A percentile compares a stretch with the other conserved stretches of the same genome.
These are phyloP conservation scores for Pseudomyrmex pallidus DNA, from an alignment of 1,140 invertebrate species.

Conservation along the genomic window DNA sequence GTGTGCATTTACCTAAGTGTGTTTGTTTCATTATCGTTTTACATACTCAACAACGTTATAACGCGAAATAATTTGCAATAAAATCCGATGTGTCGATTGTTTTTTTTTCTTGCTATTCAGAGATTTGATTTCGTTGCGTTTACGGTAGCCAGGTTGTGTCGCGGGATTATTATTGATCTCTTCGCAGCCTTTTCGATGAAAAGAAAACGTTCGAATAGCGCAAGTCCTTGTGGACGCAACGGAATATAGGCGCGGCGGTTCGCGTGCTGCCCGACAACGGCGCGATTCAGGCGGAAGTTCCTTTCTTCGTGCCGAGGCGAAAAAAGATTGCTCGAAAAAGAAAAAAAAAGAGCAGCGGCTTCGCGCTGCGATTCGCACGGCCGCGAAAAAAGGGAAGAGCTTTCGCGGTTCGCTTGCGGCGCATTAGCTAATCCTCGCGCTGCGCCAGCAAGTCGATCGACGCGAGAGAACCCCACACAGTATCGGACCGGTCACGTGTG, in stretches of 20 bases:
- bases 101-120: background rate
- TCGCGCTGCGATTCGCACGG: slow-evolving; percentile 50
- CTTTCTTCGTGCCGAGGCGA: slow-evolving; percentile 2
- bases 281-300: slow-evolving; percentile 48
- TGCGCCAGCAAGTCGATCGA: slow-evolving; percentile 34
- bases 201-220: slow-evolving; percentile 21
- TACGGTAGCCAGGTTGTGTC: background rate
- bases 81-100: background rate
- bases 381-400: slow-evolving; percentile 55
- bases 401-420: slow-evolving; percentile 64
- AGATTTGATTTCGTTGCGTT: background rate
- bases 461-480: slow-evolving; percentile 19
- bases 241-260: slow-evolving; percentile 15
- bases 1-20: slow-evolving; percentile 15
- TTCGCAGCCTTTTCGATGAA: background rate
- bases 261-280: slow-evolving; percentile 19
- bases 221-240: background rate
- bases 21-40: background rate
- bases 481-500: slow-evolving; percentile 19
- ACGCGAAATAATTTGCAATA: slow-evolving; percentile 12
- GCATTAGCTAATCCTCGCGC: slow-evolving; percentile 62
- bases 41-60: slow-evolving; percentile 4
- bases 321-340: slow-evolving; percentile 19
- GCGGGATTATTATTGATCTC: slow-evolving; percentile 31
- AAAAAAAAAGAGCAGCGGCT: slow-evolving; percentile 65